These are phyloP conservation scores for Phlogophora meticulosa DNA, from an alignment of 2,888 invertebrate genomes.

Conservation along the genomic window DNA sequence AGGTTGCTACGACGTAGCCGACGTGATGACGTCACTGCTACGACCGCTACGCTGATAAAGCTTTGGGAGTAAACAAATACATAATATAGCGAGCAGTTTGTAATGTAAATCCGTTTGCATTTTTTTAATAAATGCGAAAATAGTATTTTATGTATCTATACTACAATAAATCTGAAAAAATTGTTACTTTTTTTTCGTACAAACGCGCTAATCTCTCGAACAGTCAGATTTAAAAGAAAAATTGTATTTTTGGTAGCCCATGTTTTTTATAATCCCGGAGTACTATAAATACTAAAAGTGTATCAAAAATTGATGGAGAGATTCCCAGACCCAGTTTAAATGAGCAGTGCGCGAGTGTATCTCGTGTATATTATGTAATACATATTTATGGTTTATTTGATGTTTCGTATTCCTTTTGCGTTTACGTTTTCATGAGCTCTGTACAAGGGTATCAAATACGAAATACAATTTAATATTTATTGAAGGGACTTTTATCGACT, in stretches of 20 bases:
- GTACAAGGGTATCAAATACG: not conserved
- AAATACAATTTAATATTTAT: constrained; percentile 4
- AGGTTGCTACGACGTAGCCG: constrained; percentile 18
- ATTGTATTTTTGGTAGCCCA: no score
- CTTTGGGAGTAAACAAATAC: not conserved
- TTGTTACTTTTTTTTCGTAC: no score
- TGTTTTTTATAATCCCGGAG: no score
- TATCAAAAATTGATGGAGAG: not conserved
- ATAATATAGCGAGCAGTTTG: not conserved
- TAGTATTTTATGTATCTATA: no score
- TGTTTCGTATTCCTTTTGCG: not conserved
- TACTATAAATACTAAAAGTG: not conserved
- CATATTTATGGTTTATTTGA: not conserved
- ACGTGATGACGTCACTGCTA: constrained; percentile 11
- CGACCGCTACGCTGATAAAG: not conserved
- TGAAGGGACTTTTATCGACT: not conserved
- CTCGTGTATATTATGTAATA: not conserved
- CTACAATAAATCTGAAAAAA: no score
- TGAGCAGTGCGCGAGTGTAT: not conserved
- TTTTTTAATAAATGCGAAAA: not conserved
- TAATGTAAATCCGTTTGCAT: no score
- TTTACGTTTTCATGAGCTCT: not conserved
- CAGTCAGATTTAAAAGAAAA: no score
- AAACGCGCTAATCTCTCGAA: no score
- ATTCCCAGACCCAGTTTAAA: not conserved